These are phyloP conservation scores for Narcine bancroftii DNA, from an alignment of 2,113 vertebrate species.

Conservation along the genomic window DNA sequence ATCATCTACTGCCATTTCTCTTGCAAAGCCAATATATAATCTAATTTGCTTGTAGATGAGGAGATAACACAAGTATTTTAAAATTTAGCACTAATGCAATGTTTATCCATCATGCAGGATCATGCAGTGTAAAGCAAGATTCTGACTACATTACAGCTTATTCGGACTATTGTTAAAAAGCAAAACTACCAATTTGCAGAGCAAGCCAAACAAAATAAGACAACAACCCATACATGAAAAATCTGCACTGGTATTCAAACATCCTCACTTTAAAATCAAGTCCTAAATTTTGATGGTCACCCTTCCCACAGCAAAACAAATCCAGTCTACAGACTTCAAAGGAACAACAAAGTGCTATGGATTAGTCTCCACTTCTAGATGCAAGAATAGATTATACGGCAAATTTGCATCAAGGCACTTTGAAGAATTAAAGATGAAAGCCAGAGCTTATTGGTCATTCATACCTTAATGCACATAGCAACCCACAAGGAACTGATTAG, in stretches of 20 bases:
- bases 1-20: too few relatives aligned
- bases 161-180: too few relatives aligned
- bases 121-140: too few relatives aligned
- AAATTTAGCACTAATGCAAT: too few relatives aligned
- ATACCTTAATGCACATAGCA: neutral
- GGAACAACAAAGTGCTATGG: neutral
- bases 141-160: too few relatives aligned
- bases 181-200: neutral
- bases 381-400: too few relatives aligned
- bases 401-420: neutral
- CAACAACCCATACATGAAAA: neutral
- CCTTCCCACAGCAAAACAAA: neutral
- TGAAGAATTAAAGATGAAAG: neutral
- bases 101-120: too few relatives aligned
- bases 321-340: neutral
- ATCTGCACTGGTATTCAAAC: neutral
- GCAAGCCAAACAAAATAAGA: neutral
- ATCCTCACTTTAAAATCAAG: neutral
- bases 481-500: neutral
- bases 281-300: neutral
- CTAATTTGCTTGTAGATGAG: too few relatives aligned
- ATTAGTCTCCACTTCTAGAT: neutral
- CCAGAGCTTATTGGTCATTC: too few relatives aligned
- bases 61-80: too few relatives aligned
- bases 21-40: too few relatives aligned